phyloP scores from a whole-genome alignment of 2,888 invertebrate species.

The Nomada ruficornis region DNA sequence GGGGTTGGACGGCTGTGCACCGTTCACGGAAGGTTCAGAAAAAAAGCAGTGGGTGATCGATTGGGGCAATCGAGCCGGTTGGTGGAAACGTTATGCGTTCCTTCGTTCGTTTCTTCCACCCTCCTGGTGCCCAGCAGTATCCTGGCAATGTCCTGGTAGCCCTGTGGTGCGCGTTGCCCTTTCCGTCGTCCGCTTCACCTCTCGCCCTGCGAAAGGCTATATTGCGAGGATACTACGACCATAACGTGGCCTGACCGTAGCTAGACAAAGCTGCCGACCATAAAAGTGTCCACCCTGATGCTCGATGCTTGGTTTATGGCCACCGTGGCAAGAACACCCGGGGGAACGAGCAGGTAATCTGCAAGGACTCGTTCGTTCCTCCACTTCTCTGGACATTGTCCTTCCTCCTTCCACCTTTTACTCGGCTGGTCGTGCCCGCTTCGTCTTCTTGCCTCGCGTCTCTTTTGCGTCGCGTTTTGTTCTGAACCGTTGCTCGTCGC shows the following conservation, averaged over 20 bases:
- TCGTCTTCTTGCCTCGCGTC: background rate
- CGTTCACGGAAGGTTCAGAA: conserved; percentile 62
- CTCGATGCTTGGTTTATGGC: conserved; percentile 76
- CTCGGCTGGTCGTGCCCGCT: background rate
- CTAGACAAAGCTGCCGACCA: conserved; percentile 78
- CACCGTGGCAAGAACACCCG: conserved; percentile 66
- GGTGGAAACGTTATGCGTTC: conserved; percentile 60
- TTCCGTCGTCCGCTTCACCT: conserved; percentile 15
- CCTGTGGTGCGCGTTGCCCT: conserved; percentile 54
- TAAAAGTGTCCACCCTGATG: conserved; percentile 79
- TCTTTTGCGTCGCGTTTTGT: background rate
- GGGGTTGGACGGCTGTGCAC: conserved; percentile 24
- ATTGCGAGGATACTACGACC: conserved; percentile 53
- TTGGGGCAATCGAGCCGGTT: conserved; percentile 68
- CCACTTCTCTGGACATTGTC: background rate
- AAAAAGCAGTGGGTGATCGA: conserved; percentile 70
- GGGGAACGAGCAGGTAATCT: conserved; percentile 63
- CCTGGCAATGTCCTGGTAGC: conserved; percentile 44
- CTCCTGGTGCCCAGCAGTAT: conserved; percentile 40
- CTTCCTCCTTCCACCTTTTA: conserved; percentile 7
- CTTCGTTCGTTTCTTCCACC: conserved; percentile 50
- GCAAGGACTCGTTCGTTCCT: conserved; percentile 34
- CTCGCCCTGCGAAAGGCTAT: conserved; percentile 43
- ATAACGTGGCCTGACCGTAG: conserved; percentile 53
- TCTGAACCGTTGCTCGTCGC: background rate